A percentile compares a stretch with the other conserved stretches of the same genome.
phyloP scores from a whole-genome alignment of 2,797 vertebrate genomes.

The Falco rusticolus region DNA sequence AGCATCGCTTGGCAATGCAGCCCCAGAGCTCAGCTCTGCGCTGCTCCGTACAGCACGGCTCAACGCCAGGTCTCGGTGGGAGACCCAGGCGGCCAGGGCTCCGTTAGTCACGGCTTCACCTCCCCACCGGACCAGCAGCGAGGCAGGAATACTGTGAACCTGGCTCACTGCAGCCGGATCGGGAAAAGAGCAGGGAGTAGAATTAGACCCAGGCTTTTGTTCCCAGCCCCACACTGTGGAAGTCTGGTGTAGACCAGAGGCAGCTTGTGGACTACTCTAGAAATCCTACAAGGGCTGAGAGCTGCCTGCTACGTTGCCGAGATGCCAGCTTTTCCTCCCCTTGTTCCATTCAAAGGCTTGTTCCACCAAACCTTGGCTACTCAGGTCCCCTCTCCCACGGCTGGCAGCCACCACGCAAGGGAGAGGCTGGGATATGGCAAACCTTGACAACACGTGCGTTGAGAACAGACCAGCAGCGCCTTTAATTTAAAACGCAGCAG shows the following conservation, averaged over 20 bases:
- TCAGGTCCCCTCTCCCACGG: neutral
- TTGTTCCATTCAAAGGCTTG: neutral
- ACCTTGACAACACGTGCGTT: neutral
- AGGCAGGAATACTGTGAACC: neutral
- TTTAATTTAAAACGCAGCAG: neutral
- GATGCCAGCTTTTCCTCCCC: neutral
- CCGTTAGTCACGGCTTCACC: neutral
- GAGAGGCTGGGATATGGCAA: neutral
- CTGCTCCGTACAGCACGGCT: neutral
- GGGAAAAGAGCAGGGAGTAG: neutral
- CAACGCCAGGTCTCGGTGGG: fast-evolving
- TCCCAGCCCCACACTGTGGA: neutral
- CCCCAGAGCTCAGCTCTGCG: neutral
- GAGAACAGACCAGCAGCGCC: neutral
- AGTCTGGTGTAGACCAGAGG: neutral
- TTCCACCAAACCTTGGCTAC: neutral
- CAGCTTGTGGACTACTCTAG: neutral
- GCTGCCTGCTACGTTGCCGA: neutral
- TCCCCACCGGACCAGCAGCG: neutral
- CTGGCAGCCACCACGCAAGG: neutral
- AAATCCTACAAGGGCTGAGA: neutral
- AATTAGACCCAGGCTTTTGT: neutral
- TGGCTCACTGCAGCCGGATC: neutral
- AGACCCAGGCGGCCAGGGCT: neutral
- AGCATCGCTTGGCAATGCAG: neutral